phyloP scores from a whole-genome alignment of 2,888 invertebrate genomes.

The Philonicus albiceps region DNA sequence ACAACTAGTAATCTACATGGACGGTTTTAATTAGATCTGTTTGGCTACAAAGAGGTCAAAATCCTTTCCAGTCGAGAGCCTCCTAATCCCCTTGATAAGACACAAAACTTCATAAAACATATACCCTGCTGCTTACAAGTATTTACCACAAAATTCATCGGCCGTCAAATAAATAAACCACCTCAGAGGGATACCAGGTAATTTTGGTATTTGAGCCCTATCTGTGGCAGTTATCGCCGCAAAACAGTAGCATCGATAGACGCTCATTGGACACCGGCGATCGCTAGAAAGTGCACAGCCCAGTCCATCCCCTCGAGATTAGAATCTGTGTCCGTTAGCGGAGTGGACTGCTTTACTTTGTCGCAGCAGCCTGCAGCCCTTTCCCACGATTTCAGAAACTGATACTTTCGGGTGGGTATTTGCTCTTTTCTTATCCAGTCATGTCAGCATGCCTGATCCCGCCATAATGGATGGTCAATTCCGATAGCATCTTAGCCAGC shows the following conservation, averaged over 20 bases:
- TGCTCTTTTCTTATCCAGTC: background rate
- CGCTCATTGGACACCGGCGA: background rate
- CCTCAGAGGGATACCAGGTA: background rate
- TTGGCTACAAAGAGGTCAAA: constrained; percentile 16
- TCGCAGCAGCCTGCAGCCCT: background rate
- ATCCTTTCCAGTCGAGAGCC: background rate
- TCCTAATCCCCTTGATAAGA: background rate
- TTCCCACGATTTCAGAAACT: constrained; percentile 38
- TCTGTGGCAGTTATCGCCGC: background rate
- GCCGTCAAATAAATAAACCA: constrained; percentile 17
- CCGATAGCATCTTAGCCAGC: constrained; percentile 23
- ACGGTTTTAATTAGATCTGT: constrained; percentile 35
- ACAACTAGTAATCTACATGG: constrained; percentile 15
- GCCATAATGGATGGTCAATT: constrained; percentile 38
- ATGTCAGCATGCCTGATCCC: constrained; percentile 25
- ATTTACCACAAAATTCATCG: background rate
- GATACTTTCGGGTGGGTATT: constrained; percentile 33
- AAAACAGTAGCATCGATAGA: background rate
- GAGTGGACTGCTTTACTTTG: background rate
- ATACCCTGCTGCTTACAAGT: background rate
- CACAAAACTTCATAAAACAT: background rate
- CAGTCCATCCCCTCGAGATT: background rate
- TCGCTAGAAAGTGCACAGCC: background rate
- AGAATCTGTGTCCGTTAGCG: background rate
- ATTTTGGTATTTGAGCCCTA: background rate